Percentiles rank a stretch among this genome's conserved stretches.
Evolutionary conservation across 2,797 vertebrate species (phyloP).

Genomic region (Myotis myotis): DNA sequence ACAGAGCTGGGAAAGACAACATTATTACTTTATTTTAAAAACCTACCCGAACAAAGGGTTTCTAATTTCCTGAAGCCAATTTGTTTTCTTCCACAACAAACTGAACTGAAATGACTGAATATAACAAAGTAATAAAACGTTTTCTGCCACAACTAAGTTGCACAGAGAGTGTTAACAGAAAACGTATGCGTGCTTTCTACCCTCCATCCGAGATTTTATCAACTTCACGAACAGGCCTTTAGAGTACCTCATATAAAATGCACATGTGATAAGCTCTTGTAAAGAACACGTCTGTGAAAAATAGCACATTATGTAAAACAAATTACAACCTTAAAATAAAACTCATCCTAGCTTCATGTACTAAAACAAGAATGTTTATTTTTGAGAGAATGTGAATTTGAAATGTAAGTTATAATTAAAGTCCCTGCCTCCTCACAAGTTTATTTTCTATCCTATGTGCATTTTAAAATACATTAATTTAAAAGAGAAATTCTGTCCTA

Average conservation of each 20-base stretch:
- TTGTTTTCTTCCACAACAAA: background rate
- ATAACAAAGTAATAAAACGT: background rate
- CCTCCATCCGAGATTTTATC: background rate
- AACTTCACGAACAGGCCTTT: background rate
- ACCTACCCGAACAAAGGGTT: background rate
- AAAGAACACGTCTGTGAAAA: conserved; percentile 20
- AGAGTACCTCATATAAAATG: background rate
- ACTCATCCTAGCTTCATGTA: background rate
- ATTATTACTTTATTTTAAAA: conserved; percentile 41
- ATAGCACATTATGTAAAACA: background rate
- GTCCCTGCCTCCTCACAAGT: background rate
- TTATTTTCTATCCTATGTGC: background rate
- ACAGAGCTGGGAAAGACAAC: conserved; percentile 86
- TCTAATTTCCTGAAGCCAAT: background rate
- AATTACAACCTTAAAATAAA: conserved; percentile 18
- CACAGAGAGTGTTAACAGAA: background rate
- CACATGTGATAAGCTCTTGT: background rate
- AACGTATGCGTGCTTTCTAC: background rate
- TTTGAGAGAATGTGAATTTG: background rate
- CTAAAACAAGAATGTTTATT: background rate
- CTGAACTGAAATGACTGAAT: background rate
- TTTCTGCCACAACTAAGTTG: background rate
- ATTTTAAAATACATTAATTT: background rate
- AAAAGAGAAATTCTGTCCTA: background rate
- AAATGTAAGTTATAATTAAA: background rate